Conservation (phyloP, 2,888 invertebrate species). For the Spisula subtruncata region DNA sequence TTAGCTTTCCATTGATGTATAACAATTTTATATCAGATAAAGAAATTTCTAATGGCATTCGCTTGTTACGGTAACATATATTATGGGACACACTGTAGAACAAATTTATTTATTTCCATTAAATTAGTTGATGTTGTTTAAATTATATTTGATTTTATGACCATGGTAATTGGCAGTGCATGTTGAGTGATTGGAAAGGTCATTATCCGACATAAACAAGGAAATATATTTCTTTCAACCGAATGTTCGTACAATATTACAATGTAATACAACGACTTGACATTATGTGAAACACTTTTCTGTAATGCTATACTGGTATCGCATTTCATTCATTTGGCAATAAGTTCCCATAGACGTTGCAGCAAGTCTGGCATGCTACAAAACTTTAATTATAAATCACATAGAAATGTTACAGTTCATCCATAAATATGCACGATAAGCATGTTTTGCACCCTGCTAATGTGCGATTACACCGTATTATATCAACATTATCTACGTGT, state of each 20-base stretch:
- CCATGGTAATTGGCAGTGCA: too few species aligned
- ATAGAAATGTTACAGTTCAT: background rate
- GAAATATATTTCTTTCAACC: too few species aligned
- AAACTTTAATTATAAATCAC: constrained; percentile 8
- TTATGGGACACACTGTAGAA: too few species aligned
- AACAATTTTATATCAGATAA: too few species aligned
- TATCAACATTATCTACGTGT: background rate
- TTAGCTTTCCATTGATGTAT: too few species aligned
- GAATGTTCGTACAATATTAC: background rate
- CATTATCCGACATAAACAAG: too few species aligned
- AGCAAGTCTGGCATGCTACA: background rate
- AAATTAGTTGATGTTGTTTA: too few species aligned
- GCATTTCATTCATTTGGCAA: background rate
- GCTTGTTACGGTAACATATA: too few species aligned
- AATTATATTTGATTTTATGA: too few species aligned
- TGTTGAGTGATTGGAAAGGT: too few species aligned
- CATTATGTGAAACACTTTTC: background rate
- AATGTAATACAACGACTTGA: background rate
- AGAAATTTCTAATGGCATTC: too few species aligned
- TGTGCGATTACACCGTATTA: background rate
- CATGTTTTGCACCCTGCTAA: background rate
- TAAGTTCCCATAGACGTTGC: background rate
- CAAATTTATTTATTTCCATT: too few species aligned
- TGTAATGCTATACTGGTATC: background rate
- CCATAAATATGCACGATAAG: background rate